A percentile compares a stretch with the other conserved stretches of the same genome.
phyloP scores from a whole-genome alignment of 2,888 invertebrate species.

The Nasonovia ribisnigri region DNA sequence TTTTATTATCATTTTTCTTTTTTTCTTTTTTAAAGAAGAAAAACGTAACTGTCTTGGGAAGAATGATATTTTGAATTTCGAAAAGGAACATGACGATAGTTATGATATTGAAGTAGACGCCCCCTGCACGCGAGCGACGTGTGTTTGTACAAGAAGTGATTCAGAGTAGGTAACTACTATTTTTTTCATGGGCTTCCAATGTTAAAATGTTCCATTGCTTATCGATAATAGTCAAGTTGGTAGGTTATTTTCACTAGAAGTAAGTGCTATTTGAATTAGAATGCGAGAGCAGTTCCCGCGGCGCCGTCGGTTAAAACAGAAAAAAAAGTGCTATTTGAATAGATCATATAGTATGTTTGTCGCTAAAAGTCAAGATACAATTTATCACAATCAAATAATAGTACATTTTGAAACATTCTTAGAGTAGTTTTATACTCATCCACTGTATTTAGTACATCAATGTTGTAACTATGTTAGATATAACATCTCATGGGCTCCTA shows the following conservation, averaged over 20 bases:
- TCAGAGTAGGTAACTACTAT: not conserved
- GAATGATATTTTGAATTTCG: not conserved
- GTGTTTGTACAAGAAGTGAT: not conserved
- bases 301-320: too few relatives aligned
- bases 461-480: too few relatives aligned
- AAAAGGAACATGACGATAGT: not conserved
- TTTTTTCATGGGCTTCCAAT: not conserved
- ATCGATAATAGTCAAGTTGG: not conserved
- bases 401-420: too few relatives aligned
- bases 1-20: not conserved
- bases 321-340: too few relatives aligned
- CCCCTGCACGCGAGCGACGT: not conserved
- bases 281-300: too few relatives aligned
- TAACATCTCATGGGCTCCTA: too few relatives aligned
- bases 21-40: not conserved
- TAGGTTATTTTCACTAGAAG: not conserved
- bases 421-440: too few relatives aligned
- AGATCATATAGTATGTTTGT: too few relatives aligned
- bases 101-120: not conserved
- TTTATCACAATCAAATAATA: too few relatives aligned
- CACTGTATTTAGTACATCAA: too few relatives aligned
- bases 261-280: not conserved
- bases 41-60: not conserved
- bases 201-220: not conserved
- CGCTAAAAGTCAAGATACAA: too few relatives aligned